Evolutionary conservation across 64 coral and sea anemone species (phyloP).

Genomic region (Cladopsammia gracilis): DNA sequence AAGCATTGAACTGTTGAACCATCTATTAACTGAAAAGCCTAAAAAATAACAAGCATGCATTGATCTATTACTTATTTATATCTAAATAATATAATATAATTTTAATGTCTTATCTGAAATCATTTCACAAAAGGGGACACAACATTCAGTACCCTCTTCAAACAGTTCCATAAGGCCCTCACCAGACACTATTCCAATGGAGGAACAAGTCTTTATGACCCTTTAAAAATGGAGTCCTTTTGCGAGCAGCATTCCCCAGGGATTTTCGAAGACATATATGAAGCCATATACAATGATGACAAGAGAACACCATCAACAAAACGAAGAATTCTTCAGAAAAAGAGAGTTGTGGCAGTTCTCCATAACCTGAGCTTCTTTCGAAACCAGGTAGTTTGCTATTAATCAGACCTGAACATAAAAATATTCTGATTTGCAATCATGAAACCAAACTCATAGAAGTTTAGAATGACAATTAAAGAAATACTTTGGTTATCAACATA

Average conservation of each 20-base stretch:
- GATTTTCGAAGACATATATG: conserved; percentile 23
- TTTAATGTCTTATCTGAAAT: background rate
- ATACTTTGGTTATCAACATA: too few relatives aligned
- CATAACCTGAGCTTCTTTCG: conserved; percentile 51
- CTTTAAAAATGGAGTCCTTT: background rate
- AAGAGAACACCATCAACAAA: conserved; percentile 35
- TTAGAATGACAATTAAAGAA: background rate
- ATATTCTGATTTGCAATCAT: background rate
- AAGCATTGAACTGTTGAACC: too few relatives aligned
- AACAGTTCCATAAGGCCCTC: background rate
- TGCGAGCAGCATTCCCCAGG: background rate
- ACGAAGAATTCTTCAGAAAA: conserved; percentile 14
- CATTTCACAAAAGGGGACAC: background rate
- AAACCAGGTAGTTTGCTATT: conserved; percentile 4
- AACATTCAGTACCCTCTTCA: background rate
- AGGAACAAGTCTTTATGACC: background rate
- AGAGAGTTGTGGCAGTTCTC: conserved; percentile 22
- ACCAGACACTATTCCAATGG: background rate
- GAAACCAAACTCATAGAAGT: background rate
- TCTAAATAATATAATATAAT: background rate
- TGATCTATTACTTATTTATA: background rate
- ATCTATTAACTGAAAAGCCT: background rate
- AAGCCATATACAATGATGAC: conserved; percentile 13
- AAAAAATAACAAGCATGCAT: background rate
- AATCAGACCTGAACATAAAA: background rate